phyloP scores from a whole-genome alignment of 2,888 invertebrate genomes.

The Conomelus anceps region DNA sequence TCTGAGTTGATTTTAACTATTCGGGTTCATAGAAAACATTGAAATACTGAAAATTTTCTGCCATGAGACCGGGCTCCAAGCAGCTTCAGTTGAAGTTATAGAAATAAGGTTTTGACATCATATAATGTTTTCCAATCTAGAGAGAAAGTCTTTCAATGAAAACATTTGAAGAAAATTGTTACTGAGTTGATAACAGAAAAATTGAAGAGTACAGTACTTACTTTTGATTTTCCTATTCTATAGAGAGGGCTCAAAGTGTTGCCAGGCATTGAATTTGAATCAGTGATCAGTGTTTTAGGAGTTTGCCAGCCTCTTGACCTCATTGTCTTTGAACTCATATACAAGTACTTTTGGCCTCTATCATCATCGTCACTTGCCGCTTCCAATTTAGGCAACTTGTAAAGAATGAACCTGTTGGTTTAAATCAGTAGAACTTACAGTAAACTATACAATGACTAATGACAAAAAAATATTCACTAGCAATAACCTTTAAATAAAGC shows the following conservation, averaged over 20 bases:
- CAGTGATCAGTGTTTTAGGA: slow-evolving; percentile 56
- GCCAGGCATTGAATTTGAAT: slow-evolving; percentile 48
- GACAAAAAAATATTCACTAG: background rate
- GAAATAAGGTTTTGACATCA: too few species aligned
- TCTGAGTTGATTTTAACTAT: too few species aligned
- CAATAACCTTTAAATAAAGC: too few species aligned
- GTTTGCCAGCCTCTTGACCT: slow-evolving; percentile 55
- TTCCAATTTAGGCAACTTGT: slow-evolving; percentile 67
- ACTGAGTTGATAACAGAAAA: slow-evolving; percentile 44
- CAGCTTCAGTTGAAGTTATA: too few species aligned
- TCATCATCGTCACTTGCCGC: slow-evolving; percentile 42
- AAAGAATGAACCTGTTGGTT: slow-evolving; percentile 67
- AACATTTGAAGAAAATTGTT: too few species aligned
- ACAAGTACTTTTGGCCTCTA: slow-evolving; percentile 61
- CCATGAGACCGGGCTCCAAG: too few species aligned
- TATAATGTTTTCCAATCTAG: too few species aligned
- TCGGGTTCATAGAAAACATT: too few species aligned
- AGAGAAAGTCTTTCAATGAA: too few species aligned
- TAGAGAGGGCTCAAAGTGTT: slow-evolving; percentile 36
- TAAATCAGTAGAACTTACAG: background rate
- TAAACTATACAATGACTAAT: background rate
- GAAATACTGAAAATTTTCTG: too few species aligned
- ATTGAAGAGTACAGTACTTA: background rate
- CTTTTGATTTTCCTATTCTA: background rate
- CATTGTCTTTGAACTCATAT: slow-evolving; percentile 54